Evolutionary conservation across 2,797 vertebrate genomes (phyloP), one percentile per base, ranked within the genome.

Genomic region (Bradypus variegatus): DNA sequence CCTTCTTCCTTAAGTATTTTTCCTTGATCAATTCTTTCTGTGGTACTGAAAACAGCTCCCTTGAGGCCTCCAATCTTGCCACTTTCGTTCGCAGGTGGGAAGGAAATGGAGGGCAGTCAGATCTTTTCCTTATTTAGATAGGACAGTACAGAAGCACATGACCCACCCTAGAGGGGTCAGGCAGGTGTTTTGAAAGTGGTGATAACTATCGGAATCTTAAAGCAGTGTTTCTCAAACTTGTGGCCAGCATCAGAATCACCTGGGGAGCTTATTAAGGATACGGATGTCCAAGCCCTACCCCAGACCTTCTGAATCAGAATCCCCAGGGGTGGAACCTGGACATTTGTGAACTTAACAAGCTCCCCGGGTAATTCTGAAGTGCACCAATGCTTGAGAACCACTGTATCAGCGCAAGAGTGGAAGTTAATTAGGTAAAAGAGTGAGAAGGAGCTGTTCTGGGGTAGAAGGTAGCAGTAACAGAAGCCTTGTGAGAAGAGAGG

Each of bases 281-380:
- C 27, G 31, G 75, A 33, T 48, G 23, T 79, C 73, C 77, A 72
- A 91, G 69, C 38, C 38, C 65, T 53, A 64, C 27, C 31, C 25
- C 23, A 80, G 89, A 58, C 55, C 38, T 92, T 93, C 82, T 83
- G 81, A 94, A 90, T 94, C 78, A 69, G 48, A 95, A 88, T 82
- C 55, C 77, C 50, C n/a, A 75, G 41, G 36, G 72, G 25, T 41
- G 48, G 45, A 45, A 6, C 38, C 80, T 82, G 79, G 82, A 80
- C n/a, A 33, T 18, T 6, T 65, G 80, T 91, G 50, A 94, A 45
- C 19, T 73, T 89, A 93, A 84, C 92, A 91, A 93, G 82, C 55
- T 96, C 89, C 81, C 78, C 60, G 69, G 88, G 76, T 86, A 89
- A 91, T 88, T 89, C 60, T 79, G 29, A 83, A 91, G 48, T 53